A percentile compares a stretch with the other conserved stretches of the same genome.
Evolutionary conservation across 2,888 invertebrate species (phyloP).

Genomic region (Atrina japonica): DNA sequence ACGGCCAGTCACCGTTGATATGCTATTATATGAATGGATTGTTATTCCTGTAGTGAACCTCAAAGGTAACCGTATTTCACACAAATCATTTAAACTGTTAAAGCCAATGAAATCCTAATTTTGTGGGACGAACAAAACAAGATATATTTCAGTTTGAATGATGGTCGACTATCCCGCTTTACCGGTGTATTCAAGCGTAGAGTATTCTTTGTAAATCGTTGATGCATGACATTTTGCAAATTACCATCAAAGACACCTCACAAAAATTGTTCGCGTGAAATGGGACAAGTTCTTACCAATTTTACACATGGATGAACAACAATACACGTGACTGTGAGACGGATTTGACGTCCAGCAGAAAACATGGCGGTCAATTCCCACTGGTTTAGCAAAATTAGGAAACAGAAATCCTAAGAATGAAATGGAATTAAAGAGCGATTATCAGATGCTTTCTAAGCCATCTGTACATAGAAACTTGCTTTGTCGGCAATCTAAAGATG

Average conservation of each 20-base stretch:
- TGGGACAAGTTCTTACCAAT: slow-evolving; percentile 8
- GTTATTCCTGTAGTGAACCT: too few species aligned
- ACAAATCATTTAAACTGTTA: too few species aligned
- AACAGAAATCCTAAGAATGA: slow-evolving; percentile 25
- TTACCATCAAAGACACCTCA: slow-evolving; percentile 4
- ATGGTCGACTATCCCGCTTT: neutral
- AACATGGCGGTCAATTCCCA: slow-evolving; percentile 9
- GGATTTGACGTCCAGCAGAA: neutral
- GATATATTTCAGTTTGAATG: neutral
- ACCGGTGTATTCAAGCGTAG: neutral
- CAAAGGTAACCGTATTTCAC: too few species aligned
- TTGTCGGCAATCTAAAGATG: too few species aligned
- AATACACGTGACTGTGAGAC: neutral
- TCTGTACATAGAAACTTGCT: slow-evolving; percentile 24
- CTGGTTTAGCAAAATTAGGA: slow-evolving; percentile 1
- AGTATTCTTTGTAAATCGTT: neutral
- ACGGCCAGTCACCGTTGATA: too few species aligned
- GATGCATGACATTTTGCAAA: neutral
- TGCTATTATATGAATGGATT: too few species aligned
- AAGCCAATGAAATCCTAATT: too few species aligned
- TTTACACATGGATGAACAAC: slow-evolving; percentile 18
- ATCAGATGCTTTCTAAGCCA: slow-evolving; percentile 17
- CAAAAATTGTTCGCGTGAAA: neutral
- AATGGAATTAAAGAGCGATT: slow-evolving; percentile 24
- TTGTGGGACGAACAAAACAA: too few species aligned